phyloP scores from a whole-genome alignment of 1,140 invertebrate genomes.

The Aporrectodea caliginosa region DNA sequence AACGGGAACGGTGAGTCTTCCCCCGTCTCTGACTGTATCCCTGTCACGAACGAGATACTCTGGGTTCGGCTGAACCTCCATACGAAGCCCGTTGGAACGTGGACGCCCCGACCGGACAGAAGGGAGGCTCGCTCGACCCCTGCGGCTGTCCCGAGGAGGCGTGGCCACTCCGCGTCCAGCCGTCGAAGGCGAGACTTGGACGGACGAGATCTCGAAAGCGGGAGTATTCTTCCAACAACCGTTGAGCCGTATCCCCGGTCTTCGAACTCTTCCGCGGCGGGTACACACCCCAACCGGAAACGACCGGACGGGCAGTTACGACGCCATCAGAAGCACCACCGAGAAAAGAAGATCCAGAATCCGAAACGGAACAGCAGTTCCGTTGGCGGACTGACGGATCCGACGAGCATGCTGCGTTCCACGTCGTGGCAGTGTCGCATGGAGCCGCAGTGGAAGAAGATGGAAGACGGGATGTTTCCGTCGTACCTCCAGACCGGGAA shows the following conservation, averaged over 20 bases:
- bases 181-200: no score
- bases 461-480: slow-evolving; percentile 19
- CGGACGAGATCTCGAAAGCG: no score
- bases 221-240: no score
- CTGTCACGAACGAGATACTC: not conserved
- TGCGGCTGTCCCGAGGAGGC: no score
- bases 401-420: no score
- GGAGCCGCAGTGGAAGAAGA: slow-evolving; percentile 4
- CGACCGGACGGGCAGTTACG: not conserved
- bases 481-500: slow-evolving; percentile 12
- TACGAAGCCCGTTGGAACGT: not conserved
- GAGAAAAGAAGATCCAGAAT: not conserved
- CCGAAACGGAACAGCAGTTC: not conserved
- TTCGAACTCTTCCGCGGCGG: not conserved
- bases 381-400: not conserved
- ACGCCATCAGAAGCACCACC: not conserved
- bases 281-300: not conserved
- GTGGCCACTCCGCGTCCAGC: no score
- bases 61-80: not conserved
- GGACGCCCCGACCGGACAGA: no score
- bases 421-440: slow-evolving; percentile 10
- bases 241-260: not conserved
- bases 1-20: not conserved
- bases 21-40: not conserved
- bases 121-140: no score